Percentiles rank a stretch among this genome's conserved stretches.
Evolutionary conservation across 2,888 invertebrate species (phyloP).

Genomic region (Ischnus inquisitorius): DNA sequence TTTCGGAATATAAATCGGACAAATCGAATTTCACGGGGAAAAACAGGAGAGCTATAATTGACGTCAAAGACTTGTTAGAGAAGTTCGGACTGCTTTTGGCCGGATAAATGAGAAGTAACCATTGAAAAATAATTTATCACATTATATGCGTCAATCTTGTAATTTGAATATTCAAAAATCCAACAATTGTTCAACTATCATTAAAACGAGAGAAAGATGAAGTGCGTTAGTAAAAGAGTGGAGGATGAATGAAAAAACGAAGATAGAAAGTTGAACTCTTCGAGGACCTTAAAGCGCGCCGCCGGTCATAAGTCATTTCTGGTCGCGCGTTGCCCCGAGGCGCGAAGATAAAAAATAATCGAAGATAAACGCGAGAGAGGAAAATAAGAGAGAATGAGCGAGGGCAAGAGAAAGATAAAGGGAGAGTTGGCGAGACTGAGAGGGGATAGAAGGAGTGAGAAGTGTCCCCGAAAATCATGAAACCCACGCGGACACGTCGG

Average conservation of each 20-base stretch:
- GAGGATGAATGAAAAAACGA: slow-evolving; percentile 38
- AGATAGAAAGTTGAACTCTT: slow-evolving; percentile 53
- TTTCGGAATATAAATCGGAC: slow-evolving; percentile 16
- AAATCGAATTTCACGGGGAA: not conserved
- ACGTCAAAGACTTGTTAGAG: not conserved
- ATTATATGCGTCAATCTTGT: too few relatives aligned
- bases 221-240: slow-evolving; percentile 24
- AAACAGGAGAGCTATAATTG: not conserved
- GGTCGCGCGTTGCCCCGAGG: slow-evolving; percentile 58
- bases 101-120: slow-evolving; percentile 1
- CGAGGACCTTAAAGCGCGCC: slow-evolving; percentile 73
- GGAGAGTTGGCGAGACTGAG: slow-evolving; percentile 32
- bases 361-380: slow-evolving; percentile 60
- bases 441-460: slow-evolving; percentile 47
- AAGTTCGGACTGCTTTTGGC: not conserved
- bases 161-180: too few relatives aligned
- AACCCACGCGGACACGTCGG: slow-evolving; percentile 76
- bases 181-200: not conserved
- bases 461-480: slow-evolving; percentile 81
- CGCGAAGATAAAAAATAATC: slow-evolving; percentile 64
- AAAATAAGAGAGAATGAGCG: slow-evolving; percentile 49
- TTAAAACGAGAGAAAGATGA: slow-evolving; percentile 34
- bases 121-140: not conserved
- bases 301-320: slow-evolving; percentile 77
- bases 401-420: slow-evolving; percentile 41